Evolutionary conservation across 2,888 invertebrate species (phyloP), one percentile per base, ranked within the genome.

Genomic region (Caenorhabditis doughertyi): DNA sequence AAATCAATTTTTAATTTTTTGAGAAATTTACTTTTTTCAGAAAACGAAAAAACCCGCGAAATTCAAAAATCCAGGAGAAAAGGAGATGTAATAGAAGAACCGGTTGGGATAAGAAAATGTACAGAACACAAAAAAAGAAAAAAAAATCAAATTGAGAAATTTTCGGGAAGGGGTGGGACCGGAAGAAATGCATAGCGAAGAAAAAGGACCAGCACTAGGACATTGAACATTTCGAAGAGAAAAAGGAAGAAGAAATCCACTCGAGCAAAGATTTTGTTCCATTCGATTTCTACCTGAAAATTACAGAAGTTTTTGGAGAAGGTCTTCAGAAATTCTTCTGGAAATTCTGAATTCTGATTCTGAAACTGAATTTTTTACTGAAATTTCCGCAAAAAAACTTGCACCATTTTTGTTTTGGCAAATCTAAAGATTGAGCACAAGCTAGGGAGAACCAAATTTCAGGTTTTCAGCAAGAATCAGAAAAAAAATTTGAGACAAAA

Each of bases 221-320:
- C 79, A 68, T 91, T 91, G 64, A 91, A 80, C 70, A 86, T 76
- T 72, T 91, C 86, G 72, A 91, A 91, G 16, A 90, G 65, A 53
- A 89, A 84, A 3, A 91, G 84, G 79, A 89, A 89, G 79, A 89
- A 77, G 82, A 88, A 89, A 56, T 91, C 90, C 42, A 91, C 70
- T 1, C 91, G 83, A 0, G 85, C 85, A 70, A 91, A 91, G 49
- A 91, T 84, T 13, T 88, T 83, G 55, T 85, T 87, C 91, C 91
- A 91, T 74, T 91, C 91, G 39, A 83, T 81, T 81, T 90, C 90
- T 13, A 91, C 87, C 90, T 89, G 62, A 67, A 86, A 81, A 64
- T 35, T 16, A 39, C 23, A n/a, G 56, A 47, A 23, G 0, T 42
- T 42, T 44, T 27, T 27, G 7, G n/a, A 51, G 35, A 23, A 27